Conservation (phyloP, 2,888 invertebrate species). For the Strigamia transsilvanica region DNA sequence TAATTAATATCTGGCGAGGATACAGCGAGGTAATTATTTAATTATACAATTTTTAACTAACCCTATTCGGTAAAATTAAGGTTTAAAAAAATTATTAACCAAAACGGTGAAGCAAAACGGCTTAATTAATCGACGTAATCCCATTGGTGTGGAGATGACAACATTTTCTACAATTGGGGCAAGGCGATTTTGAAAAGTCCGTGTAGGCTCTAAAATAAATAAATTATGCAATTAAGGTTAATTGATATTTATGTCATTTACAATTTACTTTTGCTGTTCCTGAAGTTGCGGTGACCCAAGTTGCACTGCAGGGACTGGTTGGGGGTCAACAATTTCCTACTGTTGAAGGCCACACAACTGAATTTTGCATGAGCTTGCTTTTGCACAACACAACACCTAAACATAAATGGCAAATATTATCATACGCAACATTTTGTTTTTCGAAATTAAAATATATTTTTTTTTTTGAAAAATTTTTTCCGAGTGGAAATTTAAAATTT, state of each 20-base stretch:
- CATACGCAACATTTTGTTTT: no score
- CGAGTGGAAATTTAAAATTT: no score
- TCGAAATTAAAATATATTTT: no score
- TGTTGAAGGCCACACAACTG: background rate
- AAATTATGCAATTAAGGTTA: background rate
- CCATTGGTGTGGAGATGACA: background rate
- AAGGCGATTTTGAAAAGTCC: slow-evolving; percentile 4
- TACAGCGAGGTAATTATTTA: slow-evolving; percentile 60
- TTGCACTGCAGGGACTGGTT: background rate
- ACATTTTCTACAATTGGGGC: background rate
- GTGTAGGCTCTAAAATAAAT: background rate
- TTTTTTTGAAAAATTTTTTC: no score
- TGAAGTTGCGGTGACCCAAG: background rate
- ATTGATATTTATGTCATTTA: background rate
- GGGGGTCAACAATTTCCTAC: background rate
- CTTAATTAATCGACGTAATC: background rate
- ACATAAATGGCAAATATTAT: no score
- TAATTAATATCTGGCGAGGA: slow-evolving; percentile 65
- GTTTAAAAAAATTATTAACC: slow-evolving; percentile 6
- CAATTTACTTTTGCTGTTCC: slow-evolving; percentile 1
- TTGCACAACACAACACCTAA: no score
- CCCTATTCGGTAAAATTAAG: background rate
- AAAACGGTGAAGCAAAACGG: slow-evolving; percentile 24
- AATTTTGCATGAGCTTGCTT: background rate
- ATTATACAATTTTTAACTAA: background rate